Evolutionary conservation across 2,113 vertebrate genomes (phyloP).

Genomic region (Ictalurus furcatus): DNA sequence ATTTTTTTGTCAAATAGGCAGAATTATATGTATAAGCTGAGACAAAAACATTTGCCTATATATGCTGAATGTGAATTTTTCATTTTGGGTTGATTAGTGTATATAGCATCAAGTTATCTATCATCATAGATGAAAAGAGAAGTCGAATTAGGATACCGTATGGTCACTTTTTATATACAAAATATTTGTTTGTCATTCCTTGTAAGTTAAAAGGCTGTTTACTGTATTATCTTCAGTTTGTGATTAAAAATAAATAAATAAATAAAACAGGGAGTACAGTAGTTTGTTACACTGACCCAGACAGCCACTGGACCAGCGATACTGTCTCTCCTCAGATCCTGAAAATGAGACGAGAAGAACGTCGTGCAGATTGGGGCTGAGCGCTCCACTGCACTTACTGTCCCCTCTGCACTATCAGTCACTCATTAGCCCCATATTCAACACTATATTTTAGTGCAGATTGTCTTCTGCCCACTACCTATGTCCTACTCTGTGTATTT

Average conservation of each 20-base stretch:
- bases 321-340: slow-evolving; percentile 13
- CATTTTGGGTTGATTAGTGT: neutral
- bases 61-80: neutral
- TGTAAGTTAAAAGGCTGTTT: neutral
- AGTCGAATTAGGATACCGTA: neutral
- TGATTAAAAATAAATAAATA: neutral
- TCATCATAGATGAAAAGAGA: neutral
- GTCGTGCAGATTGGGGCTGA: slow-evolving; percentile 55
- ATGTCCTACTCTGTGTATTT: slow-evolving; percentile 24
- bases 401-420: slow-evolving; percentile 46
- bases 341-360: slow-evolving; percentile 24
- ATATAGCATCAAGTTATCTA: neutral
- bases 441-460: slow-evolving; percentile 30
- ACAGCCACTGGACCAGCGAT: slow-evolving; percentile 23
- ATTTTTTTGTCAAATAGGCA: slow-evolving; percentile 51
- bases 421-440: slow-evolving; percentile 48
- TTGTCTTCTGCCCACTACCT: slow-evolving; percentile 28
- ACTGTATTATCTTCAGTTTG: neutral
- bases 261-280: slow-evolving; percentile 7
- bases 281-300: slow-evolving; percentile 43
- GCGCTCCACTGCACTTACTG: slow-evolving; percentile 51
- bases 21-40: neutral
- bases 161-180: neutral
- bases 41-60: neutral
- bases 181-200: neutral